phyloP scores from a whole-genome alignment of 2,113 vertebrate species.

The Hemichromis elongatus region DNA sequence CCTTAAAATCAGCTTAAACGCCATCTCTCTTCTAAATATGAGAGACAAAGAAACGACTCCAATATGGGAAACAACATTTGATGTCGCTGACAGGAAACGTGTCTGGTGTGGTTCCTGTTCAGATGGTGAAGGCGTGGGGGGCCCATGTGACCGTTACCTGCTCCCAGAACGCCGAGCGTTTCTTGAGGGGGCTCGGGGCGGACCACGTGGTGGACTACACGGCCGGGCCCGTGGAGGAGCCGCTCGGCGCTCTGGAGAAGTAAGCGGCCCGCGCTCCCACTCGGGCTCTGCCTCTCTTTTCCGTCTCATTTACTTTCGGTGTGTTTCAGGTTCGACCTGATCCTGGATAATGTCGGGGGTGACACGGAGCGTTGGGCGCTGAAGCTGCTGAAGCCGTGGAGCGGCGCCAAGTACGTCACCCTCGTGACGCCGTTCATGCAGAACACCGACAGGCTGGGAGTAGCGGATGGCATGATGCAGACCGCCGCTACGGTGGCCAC shows the following conservation, averaged over 20 bases:
- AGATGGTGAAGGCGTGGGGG: conserved; percentile 92
- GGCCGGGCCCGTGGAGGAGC: conserved; percentile 73
- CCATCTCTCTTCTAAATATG: neutral
- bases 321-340: conserved; percentile 78
- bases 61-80: neutral
- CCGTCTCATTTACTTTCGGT: neutral
- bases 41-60: neutral
- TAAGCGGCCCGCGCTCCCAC: conserved; percentile 44
- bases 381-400: conserved; percentile 87
- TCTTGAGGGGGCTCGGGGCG: conserved; percentile 83
- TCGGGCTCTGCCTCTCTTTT: fast-evolving
- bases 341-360: conserved; percentile 92
- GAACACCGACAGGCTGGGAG: conserved; percentile 86
- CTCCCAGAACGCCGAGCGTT: conserved; percentile 80
- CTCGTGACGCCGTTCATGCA: conserved; percentile 91
- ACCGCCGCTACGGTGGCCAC: conserved; percentile 80
- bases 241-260: conserved; percentile 77
- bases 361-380: conserved; percentile 86
- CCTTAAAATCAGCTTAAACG: neutral
- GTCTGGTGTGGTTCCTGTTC: neutral
- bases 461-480: conserved; percentile 93
- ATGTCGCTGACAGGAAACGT: neutral
- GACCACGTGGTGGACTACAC: conserved; percentile 89
- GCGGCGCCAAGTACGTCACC: conserved; percentile 88
- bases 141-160: conserved; percentile 93